Evolutionary conservation across 1,140 invertebrate species (phyloP), one percentile per base, ranked within the genome.

Genomic region (Centruroides vittatus): DNA sequence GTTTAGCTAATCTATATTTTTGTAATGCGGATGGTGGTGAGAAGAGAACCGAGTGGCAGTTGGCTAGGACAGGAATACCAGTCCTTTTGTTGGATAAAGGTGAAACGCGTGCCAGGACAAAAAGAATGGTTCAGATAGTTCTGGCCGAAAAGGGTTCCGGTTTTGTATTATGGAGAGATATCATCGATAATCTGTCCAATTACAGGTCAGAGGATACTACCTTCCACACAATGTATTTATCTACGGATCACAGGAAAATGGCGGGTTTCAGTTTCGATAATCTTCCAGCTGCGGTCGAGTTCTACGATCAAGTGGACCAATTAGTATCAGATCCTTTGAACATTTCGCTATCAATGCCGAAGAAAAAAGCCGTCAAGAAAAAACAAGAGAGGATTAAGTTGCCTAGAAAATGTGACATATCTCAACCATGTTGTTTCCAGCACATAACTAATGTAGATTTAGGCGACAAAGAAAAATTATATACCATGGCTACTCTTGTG

Each of bases 191-290:
- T 67, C 69, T 81, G 49, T 78, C 74, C 12, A 74, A 74, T 52
- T 83, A 81, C 65, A 76, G 82, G 5, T 68, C 71, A 5, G 80
- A 81, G 11, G 80, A 83, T 3, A 76, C 78, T 12, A 82, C 82
- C 35, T 91, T 89, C 65, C 88, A 92, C 72, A 89, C 87, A n/a
- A 83, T 91, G 82, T 83, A 84, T 72, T 75, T 86, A 52, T 88
- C 86, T 1, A 78, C 77, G 3, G 85, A 88, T 69, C 83, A 84
- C 65, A 69, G 73, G 23, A 73, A 78, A 64, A 73, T 82, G 67
- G 80, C 81, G 54, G 85, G 85, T 12, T 78, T 88, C 65, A 84
- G 82, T 68, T 92, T 90, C 73, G 87, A 89, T 71, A 83, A 83
- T 59, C 78, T 78, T n/a, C 78, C 80, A 11, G 81, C 85, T 0